A percentile compares a stretch with the other conserved stretches of the same genome.
Conservation (phyloP, 1,140 invertebrate species). For the Nephotettix cincticeps region DNA sequence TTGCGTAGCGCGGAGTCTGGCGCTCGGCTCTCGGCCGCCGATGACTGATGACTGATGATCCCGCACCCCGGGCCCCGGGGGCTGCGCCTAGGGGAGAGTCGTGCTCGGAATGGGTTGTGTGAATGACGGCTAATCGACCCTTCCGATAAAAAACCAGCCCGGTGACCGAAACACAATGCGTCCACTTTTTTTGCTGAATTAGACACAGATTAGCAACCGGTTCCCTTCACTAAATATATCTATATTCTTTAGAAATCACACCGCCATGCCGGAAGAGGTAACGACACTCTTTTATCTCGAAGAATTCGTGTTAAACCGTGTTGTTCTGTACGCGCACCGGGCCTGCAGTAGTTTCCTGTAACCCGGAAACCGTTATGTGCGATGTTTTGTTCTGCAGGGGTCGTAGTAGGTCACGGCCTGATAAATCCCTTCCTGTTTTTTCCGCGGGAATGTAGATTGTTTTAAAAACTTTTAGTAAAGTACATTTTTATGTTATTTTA, state of each 20-base stretch:
- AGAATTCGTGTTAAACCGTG: conserved; percentile 15
- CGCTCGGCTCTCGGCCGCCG: too few relatives aligned
- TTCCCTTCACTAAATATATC: conserved; percentile 19
- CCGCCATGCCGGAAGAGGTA: conserved; percentile 19
- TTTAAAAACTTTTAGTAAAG: too few relatives aligned
- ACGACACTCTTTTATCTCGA: conserved; percentile 13
- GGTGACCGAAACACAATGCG: conserved; percentile 5
- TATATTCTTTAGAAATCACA: conserved; percentile 22
- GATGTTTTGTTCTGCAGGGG: conserved; percentile 1
- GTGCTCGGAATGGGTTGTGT: neutral
- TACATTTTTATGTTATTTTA: too few relatives aligned
- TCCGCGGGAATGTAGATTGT: too few relatives aligned
- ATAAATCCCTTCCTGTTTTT: too few relatives aligned
- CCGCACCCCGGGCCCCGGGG: neutral
- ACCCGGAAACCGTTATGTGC: conserved; percentile 13
- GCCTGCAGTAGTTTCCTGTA: conserved; percentile 4
- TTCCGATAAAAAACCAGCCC: conserved; percentile 18
- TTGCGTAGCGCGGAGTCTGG: neutral
- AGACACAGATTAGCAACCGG: conserved; percentile 22
- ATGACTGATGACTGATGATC: conserved; percentile 18
- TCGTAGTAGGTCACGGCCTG: too few relatives aligned
- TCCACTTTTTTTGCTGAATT: conserved; percentile 18
- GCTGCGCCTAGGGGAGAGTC: neutral
- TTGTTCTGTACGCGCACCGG: neutral
- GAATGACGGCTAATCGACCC: conserved; percentile 17